Evolutionary conservation across 2,888 invertebrate genomes (phyloP), one percentile per base, ranked within the genome.

Genomic region (Volucella bombylans): DNA sequence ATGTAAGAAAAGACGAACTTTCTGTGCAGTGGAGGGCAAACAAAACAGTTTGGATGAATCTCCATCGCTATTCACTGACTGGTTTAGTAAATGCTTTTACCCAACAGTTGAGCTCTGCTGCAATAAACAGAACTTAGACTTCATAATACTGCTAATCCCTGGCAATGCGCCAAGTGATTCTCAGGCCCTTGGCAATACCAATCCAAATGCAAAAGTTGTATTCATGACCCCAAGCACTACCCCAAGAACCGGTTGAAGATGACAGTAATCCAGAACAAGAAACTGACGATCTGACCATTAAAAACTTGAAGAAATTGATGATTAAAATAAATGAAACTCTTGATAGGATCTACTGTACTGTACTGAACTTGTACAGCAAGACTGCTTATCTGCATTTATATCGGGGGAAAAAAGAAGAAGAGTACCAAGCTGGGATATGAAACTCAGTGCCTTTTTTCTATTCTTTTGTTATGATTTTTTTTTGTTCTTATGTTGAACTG

Each of bases 21-120:
- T 77, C 87, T 54, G 89, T 88, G 88, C 89, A 72, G 86, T 86
- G 61, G 89, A 3, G 88, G 81, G 18, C 18, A 23, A 23, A 23
- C 18, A 23, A 23, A 23, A 23, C 18, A 23, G 88, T 88, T 61
- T 89, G 88, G 87, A 86, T 90, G 87, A 89, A 88, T 47, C n/a
- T n/a, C 52, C 61, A 57, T 15, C 62, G 15, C 62, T 89, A 49
- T 88, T 89, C 80, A 31, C 78, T 62, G 87, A 88, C 18, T 89
- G 88, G 18, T 18, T 18, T 18, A 18, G 1, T 18, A 18, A 18
- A 18, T 18, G 18, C 18, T 79, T 78, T 82, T 67, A 59, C 69
- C 86, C 83, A 57, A 82, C 86, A 86, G 76, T 86, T 43, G 68
- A 78, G 73, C 67, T 57, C 62, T 87, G 77, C 69, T 68, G 71